Base-by-base conservation (phyloP, 1,140 invertebrate species). In the Halyomorpha halys region DNA sequence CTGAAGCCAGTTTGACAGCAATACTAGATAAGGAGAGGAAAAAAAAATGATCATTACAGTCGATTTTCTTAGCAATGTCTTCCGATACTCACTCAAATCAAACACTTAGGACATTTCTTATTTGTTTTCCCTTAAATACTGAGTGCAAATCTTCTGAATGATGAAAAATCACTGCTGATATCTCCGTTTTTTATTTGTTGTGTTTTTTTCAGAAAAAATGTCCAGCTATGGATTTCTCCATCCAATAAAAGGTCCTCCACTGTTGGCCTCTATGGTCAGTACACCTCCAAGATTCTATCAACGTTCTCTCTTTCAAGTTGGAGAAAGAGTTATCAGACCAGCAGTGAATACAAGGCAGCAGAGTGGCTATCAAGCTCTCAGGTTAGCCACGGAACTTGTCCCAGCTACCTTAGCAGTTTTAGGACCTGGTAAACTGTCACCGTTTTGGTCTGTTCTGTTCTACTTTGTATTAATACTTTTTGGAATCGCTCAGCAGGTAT, bases 391-490 rank as follows among this genome's bases (percentile, higher is more conserved):
- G 6, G 90, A 94, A 76, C 74, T 94, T 4, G 84, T 93, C 65
- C 91, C 91, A 0, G 86, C 90, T 0, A 87, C 89, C 2, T 76
- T 91, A 3, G 86, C 89, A 0, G 75, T 88, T 19, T 75, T 88
- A 15, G 83, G 84, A 3, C 77, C 82, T 9, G 79, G 82, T 21
- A 70, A 70, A 62, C 79, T 86, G 6, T 90, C 87, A 0, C 86
- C 88, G 15, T 89, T 90, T 70, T 94, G 90, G 91, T 86, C 88
- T 0, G 84, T 90, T 11, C 79, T 93, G 16, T 90, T 91, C 69
- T 95, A 92, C 74, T 86, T 89, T 68, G 84, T 86, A 56, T 79
- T 94, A 59, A 88, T 93, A 61, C 76, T 90, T 61, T 92, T 95
- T 71, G 90, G 90, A 0, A 80, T 95, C 23, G 87, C 87, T 3